Conservation (phyloP, 1,140 invertebrate genomes). For the Papilio xuthus region DNA sequence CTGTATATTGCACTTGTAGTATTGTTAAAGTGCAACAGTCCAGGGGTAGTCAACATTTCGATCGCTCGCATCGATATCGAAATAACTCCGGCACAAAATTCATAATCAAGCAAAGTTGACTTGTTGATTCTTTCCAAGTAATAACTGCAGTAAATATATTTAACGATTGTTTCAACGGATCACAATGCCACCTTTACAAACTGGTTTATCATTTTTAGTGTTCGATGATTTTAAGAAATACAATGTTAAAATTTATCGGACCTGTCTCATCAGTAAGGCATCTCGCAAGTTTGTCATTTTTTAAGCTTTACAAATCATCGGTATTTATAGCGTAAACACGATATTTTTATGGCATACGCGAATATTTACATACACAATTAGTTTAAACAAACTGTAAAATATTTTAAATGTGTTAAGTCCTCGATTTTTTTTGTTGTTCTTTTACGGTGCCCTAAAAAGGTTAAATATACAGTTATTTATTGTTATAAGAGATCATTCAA, state of each 20-base stretch:
- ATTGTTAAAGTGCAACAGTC: not conserved
- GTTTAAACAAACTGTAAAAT: not conserved
- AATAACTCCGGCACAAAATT: not conserved
- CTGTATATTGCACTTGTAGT: not conserved
- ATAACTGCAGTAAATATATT: constrained; percentile 1
- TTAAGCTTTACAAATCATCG: not conserved
- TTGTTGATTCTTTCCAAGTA: not conserved
- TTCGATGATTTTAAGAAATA: constrained; percentile 15
- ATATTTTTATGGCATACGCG: not conserved
- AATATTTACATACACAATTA: not conserved
- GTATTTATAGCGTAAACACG: constrained; percentile 3
- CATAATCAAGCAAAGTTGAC: not conserved
- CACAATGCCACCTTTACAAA: not conserved
- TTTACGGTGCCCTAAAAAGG: not conserved
- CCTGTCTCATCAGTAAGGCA: not conserved
- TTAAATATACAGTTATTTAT: not conserved
- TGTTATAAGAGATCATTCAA: no score
- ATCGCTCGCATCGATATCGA: not conserved
- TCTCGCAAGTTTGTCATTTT: not conserved
- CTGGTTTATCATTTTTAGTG: not conserved
- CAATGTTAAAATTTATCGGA: not conserved
- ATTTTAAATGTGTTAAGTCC: not conserved
- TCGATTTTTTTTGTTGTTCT: not conserved
- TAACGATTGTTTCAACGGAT: not conserved
- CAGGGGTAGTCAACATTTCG: not conserved